phyloP scores from a whole-genome alignment of 92 coral and sea anemone species.

The Zoanthus solanderi region DNA sequence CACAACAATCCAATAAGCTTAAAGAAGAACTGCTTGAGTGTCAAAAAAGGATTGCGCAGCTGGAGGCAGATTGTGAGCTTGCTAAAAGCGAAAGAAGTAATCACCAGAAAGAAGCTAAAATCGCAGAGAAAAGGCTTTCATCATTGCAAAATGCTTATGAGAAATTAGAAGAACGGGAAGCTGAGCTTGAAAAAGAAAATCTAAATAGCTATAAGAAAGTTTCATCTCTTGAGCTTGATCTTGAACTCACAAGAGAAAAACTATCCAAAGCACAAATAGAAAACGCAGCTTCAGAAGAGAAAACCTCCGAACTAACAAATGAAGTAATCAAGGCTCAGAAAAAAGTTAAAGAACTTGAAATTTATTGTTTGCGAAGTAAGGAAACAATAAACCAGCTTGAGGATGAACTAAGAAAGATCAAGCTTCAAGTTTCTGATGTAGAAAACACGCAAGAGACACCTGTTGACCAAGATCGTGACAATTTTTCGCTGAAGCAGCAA shows the following conservation, averaged over 20 bases:
- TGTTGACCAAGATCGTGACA: conserved; percentile 48
- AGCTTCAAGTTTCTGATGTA: conserved; percentile 50
- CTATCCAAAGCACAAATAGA: conserved; percentile 55
- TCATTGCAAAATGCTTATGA: conserved; percentile 65
- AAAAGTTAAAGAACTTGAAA: conserved; percentile 77
- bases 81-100: conserved; percentile 69
- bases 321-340: conserved; percentile 74
- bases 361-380: conserved; percentile 62
- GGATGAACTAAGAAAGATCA: conserved; percentile 55
- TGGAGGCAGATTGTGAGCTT: conserved; percentile 83
- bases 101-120: conserved; percentile 69
- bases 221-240: conserved; percentile 72
- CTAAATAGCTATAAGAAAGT: conserved; percentile 74
- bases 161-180: conserved; percentile 68
- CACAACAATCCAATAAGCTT: conserved; percentile 52
- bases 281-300: conserved; percentile 62
- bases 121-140: conserved; percentile 69
- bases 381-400: conserved; percentile 73
- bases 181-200: conserved; percentile 75
- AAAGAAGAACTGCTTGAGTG: conserved; percentile 62
- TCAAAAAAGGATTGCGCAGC: conserved; percentile 59
- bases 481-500: conserved; percentile 47
- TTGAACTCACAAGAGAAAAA: conserved; percentile 60
- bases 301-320: conserved; percentile 57
- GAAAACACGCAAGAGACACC: conserved; percentile 43